Evolutionary conservation across 92 coral and sea anemone species (phyloP).

Genomic region (Porites rus): DNA sequence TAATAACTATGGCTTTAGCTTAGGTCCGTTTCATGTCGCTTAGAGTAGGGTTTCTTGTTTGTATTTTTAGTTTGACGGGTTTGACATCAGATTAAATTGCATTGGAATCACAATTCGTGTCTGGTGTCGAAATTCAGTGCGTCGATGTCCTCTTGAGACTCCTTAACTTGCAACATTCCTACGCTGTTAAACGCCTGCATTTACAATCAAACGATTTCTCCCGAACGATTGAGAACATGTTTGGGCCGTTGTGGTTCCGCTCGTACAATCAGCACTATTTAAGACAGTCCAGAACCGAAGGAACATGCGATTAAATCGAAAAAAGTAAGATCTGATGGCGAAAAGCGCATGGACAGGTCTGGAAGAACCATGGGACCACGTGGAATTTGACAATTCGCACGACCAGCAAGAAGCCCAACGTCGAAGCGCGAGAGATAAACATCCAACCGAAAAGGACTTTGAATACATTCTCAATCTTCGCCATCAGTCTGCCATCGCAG

Average conservation of each 20-base stretch:
- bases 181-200: neutral
- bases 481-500: neutral
- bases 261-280: neutral
- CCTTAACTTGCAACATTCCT: too few species aligned
- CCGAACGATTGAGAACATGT: neutral
- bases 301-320: constrained; percentile 3
- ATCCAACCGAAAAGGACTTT: too few species aligned
- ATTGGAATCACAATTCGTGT: neutral
- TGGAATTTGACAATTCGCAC: constrained; percentile 2
- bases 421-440: too few species aligned
- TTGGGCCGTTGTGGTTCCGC: neutral
- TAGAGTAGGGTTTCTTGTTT: too few species aligned
- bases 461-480: neutral
- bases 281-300: neutral
- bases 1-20: too few species aligned
- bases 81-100: neutral
- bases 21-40: too few species aligned
- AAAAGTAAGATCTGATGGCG: constrained; percentile 5
- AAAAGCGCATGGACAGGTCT: neutral
- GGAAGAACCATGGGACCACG: neutral
- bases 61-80: too few species aligned
- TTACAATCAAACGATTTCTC: constrained; percentile 2
- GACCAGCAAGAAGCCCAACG: constrained; percentile 5
- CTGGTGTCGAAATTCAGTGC: neutral
- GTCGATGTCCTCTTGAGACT: too few species aligned